phyloP scores from a whole-genome alignment of 2,797 vertebrate genomes.

The Corythornis leucogaster region DNA sequence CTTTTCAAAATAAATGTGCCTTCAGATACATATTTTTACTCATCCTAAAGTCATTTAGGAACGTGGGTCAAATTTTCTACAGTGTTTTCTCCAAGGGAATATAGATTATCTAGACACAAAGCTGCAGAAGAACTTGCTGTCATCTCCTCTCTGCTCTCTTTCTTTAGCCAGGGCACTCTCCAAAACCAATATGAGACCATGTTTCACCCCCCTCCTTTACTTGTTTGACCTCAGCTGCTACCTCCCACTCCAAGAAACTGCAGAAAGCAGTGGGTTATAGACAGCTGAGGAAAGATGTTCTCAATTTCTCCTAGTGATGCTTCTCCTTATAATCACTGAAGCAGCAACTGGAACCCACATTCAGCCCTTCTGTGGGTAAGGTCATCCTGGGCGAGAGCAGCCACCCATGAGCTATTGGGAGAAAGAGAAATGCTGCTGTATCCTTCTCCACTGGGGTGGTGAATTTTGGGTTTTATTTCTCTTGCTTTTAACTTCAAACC shows the following conservation, averaged over 20 bases:
- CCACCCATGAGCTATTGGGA: neutral
- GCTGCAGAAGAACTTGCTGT: neutral
- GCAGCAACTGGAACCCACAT: accelerated
- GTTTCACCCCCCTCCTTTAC: neutral
- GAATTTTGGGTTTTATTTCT: neutral
- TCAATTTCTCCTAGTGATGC: neutral
- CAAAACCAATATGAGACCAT: neutral
- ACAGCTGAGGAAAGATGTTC: neutral
- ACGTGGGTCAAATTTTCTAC: neutral
- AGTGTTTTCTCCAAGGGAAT: neutral
- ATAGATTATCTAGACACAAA: neutral
- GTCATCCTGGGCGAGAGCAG: neutral
- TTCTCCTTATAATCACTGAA: neutral
- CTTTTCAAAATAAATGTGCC: neutral
- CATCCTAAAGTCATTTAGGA: neutral
- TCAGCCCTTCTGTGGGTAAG: neutral
- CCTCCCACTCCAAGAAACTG: neutral
- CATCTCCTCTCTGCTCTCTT: neutral
- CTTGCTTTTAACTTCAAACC: conserved; percentile 41
- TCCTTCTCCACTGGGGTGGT: neutral
- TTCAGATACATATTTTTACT: neutral
- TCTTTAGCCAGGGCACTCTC: neutral
- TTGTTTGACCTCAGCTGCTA: neutral
- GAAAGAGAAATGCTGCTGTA: neutral
- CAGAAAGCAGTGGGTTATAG: neutral